phyloP scores from a whole-genome alignment of 2,797 vertebrate genomes.

The Australoheros facetus region DNA sequence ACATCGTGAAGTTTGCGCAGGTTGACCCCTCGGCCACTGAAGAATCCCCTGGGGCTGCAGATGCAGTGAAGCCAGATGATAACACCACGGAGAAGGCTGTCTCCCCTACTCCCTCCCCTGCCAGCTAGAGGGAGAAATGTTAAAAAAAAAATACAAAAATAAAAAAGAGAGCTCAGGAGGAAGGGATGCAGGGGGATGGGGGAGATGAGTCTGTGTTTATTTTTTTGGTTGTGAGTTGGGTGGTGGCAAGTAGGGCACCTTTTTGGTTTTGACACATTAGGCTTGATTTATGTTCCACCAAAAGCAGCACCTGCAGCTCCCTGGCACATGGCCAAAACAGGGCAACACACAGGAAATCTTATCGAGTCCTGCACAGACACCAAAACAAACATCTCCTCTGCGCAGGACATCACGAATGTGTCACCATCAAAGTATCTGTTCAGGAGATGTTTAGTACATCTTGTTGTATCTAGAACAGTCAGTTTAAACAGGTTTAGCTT shows the following conservation, averaged over 20 bases:
- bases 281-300: conserved; percentile 60
- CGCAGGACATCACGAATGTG: conserved; percentile 37
- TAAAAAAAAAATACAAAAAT: neutral
- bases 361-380: conserved; percentile 47
- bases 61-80: conserved; percentile 59
- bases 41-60: conserved; percentile 40
- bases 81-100: conserved; percentile 48
- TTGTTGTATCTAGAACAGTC: conserved; percentile 55
- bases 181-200: conserved; percentile 8
- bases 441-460: conserved; percentile 54
- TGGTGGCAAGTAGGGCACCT: conserved; percentile 57
- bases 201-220: conserved; percentile 32
- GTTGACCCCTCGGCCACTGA: conserved; percentile 50
- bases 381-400: conserved; percentile 53
- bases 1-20: conserved; percentile 70
- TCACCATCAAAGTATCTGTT: conserved; percentile 48
- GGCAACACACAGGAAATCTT: conserved; percentile 51
- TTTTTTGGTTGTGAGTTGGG: conserved; percentile 46
- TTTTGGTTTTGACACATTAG: conserved; percentile 59
- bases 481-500: conserved; percentile 27
- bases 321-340: conserved; percentile 49
- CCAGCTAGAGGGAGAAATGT: conserved; percentile 65
- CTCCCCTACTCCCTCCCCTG: conserved; percentile 31
- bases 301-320: conserved; percentile 53
- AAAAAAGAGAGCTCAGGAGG: conserved; percentile 23